phyloP scores from a whole-genome alignment of 2,888 invertebrate species.

The Lepidonotus clava region DNA sequence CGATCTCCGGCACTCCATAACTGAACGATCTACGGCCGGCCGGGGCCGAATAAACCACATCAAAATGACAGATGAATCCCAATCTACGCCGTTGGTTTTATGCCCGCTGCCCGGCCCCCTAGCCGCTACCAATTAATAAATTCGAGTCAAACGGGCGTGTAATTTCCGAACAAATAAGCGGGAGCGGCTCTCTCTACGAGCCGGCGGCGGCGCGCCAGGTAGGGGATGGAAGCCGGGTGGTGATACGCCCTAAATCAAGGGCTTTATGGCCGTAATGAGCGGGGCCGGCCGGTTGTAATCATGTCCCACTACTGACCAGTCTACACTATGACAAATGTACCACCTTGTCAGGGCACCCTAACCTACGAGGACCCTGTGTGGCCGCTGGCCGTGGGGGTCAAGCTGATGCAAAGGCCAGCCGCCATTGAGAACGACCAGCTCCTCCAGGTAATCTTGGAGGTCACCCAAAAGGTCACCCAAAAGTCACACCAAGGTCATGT shows the following conservation, averaged over 20 bases:
- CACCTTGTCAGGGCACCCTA: constrained; percentile 45
- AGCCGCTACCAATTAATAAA: constrained; percentile 46
- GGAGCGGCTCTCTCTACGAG: background rate
- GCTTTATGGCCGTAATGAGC: constrained; percentile 48
- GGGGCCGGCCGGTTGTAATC: constrained; percentile 33
- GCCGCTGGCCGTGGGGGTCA: background rate
- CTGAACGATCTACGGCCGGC: constrained; percentile 45
- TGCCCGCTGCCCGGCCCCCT: background rate
- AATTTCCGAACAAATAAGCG: constrained; percentile 52
- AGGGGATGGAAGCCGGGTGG: background rate
- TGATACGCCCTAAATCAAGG: background rate
- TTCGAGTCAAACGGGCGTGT: constrained; percentile 46
- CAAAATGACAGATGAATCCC: constrained; percentile 34
- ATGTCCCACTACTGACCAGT: constrained; percentile 26
- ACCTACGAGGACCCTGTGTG: constrained; percentile 4
- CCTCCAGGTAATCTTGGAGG: constrained; percentile 20
- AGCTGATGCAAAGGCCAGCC: constrained; percentile 10
- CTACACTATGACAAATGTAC: constrained; percentile 28
- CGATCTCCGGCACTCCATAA: constrained; percentile 46
- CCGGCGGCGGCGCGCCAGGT: background rate
- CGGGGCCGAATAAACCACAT: constrained; percentile 26
- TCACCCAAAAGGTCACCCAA: constrained; percentile 15
- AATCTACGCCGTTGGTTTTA: constrained; percentile 33
- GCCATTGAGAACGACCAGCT: background rate
- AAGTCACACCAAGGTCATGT: background rate